A percentile compares a stretch with the other conserved stretches of the same genome.
Conservation (phyloP, 2,113 vertebrate species). For the Elgaria multicarinata region DNA sequence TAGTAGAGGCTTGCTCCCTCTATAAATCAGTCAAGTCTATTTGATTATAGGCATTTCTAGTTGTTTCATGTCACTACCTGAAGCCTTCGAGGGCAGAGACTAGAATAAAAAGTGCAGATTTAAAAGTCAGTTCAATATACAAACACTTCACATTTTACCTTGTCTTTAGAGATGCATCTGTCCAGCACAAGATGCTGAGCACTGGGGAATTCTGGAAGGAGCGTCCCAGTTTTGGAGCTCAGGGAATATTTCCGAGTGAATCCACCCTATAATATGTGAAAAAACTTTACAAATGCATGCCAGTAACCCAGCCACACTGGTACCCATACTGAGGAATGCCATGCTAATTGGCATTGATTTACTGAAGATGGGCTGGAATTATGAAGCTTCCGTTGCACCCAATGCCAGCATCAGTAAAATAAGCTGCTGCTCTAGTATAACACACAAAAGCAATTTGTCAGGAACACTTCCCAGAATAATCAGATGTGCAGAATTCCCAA, state of each 20-base stretch:
- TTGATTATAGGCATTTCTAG: conserved; percentile 78
- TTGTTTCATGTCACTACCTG: conserved; percentile 73
- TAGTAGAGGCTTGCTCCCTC: conserved; percentile 74
- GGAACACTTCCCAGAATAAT: no score
- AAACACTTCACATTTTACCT: conserved; percentile 81
- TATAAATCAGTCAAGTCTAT: conserved; percentile 82
- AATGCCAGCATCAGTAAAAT: neutral
- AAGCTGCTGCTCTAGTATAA: neutral
- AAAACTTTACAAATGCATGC: conserved; percentile 29
- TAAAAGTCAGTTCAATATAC: conserved; percentile 55
- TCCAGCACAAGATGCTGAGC: conserved; percentile 94
- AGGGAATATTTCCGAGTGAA: conserved; percentile 98
- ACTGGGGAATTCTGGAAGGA: conserved; percentile 96
- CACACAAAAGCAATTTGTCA: neutral
- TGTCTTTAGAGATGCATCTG: conserved; percentile 92
- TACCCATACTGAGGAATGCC: neutral
- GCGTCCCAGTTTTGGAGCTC: conserved; percentile 97
- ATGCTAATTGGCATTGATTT: neutral
- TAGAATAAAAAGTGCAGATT: conserved; percentile 64
- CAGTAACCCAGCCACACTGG: conserved; percentile 13
- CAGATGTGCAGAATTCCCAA: neutral
- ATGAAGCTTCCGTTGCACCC: neutral
- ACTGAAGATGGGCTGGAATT: neutral
- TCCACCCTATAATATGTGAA: conserved; percentile 84
- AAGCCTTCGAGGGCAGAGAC: conserved; percentile 66